Evolutionary conservation across 1,140 invertebrate genomes (phyloP), one percentile per base, ranked within the genome.

Genomic region (Trachymyrmex septentrionalis): DNA sequence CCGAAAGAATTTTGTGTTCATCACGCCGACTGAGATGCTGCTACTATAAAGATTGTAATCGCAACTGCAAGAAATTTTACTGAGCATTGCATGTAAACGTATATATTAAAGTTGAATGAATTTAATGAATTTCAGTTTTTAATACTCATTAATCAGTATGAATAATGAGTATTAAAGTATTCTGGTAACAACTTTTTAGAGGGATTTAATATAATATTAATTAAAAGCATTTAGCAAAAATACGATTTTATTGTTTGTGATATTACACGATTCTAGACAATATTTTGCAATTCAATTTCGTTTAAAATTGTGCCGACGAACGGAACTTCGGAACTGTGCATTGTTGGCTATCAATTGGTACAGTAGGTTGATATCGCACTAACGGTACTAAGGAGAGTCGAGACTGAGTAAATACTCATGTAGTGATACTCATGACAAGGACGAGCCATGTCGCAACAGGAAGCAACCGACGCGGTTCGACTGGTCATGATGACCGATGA

Each of bases 341-440:
- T 77, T 82, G 86, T 78, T 27, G 34, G 53, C 48, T 81, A 80
- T 55, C 78, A 87, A 86, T 84, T 84, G 81, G 55, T 53, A 64
- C 80, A 30, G 69, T 76, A 78, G 81, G 64, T 75, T 84, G 90
- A 91, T 91, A 90, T 86, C 87, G 71, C 78, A 72, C 72, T 91
- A 91, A 88, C 90, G 87, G 87, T 90, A 86, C 76, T 61, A 16
- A 14, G n/a, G 34, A 59, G 34, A 59, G 59, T 87, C 50, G 73
- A 78, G 77, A 48, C 72, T 69, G 71, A 86, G 89, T 88, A 87
- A 87, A 78, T 90, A 88, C 73, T 88, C 85, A 50, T 90, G 87
- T 91, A 80, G 78, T 69, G 87, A 88, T 90, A 88, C 72, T 85
- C 69, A 10, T 57, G 89, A 88, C 90, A 91, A 87, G 77, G 81